Evolutionary conservation across 2,113 vertebrate genomes (phyloP), one percentile per base, ranked within the genome.

Genomic region (Pyrgilauda ruficollis): DNA sequence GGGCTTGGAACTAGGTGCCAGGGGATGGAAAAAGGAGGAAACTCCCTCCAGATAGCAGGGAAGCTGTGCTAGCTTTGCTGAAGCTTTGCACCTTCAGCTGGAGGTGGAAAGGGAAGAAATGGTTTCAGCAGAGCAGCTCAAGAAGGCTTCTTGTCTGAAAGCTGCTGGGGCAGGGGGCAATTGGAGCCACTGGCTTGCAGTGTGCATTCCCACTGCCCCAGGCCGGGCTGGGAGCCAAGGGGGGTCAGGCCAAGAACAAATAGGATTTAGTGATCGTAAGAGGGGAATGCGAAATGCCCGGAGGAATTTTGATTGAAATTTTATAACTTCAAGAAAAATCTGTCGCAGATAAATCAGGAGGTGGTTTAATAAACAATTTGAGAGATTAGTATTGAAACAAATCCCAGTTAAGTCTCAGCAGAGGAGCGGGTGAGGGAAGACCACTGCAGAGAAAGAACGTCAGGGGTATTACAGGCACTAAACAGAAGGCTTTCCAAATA

Each of bases 301-400:
- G 16, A 97, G 93, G 97, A 97, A 97, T 97, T 97, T 96, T 96
- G 96, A 97, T 97, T 97, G 97, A 96, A 95, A 94, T 96, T 97
- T 97, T 97, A 96, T 97, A 97, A 97, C 93, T 85, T 77, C 50
- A 76, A 91, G 92, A 52, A 97, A 95, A 97, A 96, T 97, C 94
- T 95, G 87, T 87, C 7, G 20, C 87, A 96, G 97, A 97, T 97
- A 97, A 97, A 97, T 95, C 64, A 63, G 89, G 80, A 93, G 95
- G 75, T 69, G 58, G 69, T 95, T 97, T 95, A 87, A 97, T 97
- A 97, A 97, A 97, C 96, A 97, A 87, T 92, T 91, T 50, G 89
- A 92, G 90, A 94, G 95, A 96, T 97, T 92, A 94, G 91, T 76
- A 93, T 89, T 75, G 94, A 96, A 97, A 91, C 81, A 95, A 97